Evolutionary conservation across 2,797 vertebrate genomes (phyloP).

Genomic region (Todus mexicanus): DNA sequence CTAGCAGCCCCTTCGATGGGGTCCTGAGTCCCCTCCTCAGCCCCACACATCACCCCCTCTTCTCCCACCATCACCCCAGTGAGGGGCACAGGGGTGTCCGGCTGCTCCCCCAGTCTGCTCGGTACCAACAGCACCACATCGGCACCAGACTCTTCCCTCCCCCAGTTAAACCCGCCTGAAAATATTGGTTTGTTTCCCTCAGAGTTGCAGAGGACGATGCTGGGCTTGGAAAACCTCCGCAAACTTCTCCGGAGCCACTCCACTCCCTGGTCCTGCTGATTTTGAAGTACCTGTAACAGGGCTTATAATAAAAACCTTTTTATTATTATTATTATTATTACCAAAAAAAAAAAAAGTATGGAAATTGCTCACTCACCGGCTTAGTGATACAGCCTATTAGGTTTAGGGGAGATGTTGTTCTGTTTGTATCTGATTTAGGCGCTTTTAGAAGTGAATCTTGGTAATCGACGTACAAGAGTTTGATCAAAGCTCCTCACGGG

Average conservation of each 20-base stretch:
- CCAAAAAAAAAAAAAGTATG: background rate
- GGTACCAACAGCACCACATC: background rate
- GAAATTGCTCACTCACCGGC: fast-evolving
- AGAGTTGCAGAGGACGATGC: fast-evolving
- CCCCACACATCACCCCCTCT: background rate
- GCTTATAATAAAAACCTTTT: background rate
- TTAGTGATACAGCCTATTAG: background rate
- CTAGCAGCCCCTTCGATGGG: background rate
- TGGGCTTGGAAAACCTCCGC: background rate
- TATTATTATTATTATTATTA: too few species aligned
- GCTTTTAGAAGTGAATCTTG: background rate
- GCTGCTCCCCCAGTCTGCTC: background rate
- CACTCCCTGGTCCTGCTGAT: background rate
- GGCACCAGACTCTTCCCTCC: background rate
- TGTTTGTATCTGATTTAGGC: background rate
- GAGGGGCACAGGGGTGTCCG: fast-evolving
- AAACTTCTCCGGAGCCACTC: background rate
- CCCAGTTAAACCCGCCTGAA: background rate
- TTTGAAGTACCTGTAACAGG: background rate
- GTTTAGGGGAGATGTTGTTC: background rate
- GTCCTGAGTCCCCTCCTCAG: background rate
- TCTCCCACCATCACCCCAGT: background rate
- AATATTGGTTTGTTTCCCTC: background rate
- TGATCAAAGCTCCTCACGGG: background rate
- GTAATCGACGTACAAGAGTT: background rate